Percentiles rank a stretch among this genome's conserved stretches.
phyloP scores from a whole-genome alignment of 2,797 vertebrate genomes.

The Miichthys miiuy region DNA sequence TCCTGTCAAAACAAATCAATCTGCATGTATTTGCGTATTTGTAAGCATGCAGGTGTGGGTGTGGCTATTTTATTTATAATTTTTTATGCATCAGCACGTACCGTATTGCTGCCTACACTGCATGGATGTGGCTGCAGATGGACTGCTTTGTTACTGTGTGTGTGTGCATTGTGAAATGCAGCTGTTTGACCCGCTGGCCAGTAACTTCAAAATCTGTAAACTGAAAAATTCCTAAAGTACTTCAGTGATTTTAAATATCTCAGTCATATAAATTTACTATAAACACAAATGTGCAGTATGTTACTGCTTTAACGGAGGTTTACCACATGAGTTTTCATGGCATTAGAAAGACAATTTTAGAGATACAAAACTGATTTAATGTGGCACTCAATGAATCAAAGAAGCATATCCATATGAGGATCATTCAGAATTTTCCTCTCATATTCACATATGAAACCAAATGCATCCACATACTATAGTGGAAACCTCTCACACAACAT shows the following conservation, averaged over 20 bases:
- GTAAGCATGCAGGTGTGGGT: slow-evolving; percentile 4
- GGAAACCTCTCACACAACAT: too few species aligned
- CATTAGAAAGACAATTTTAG: neutral
- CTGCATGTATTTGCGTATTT: neutral
- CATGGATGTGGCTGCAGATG: neutral
- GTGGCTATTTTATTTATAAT: slow-evolving; percentile 11
- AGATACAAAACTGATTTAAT: neutral
- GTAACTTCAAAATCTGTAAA: slow-evolving; percentile 8
- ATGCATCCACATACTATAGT: too few species aligned
- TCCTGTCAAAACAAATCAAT: slow-evolving; percentile 63
- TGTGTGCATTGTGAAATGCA: slow-evolving; percentile 9
- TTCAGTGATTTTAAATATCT: slow-evolving; percentile 12
- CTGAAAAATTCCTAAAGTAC: slow-evolving; percentile 18
- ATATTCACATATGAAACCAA: too few species aligned
- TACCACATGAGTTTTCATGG: neutral
- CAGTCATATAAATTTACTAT: neutral
- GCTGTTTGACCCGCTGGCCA: neutral
- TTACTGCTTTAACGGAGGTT: neutral
- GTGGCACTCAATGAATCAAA: neutral
- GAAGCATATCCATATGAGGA: neutral
- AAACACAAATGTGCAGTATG: neutral
- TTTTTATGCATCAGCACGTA: slow-evolving; percentile 9
- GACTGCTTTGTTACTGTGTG: slow-evolving; percentile 21
- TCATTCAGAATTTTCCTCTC: too few species aligned
- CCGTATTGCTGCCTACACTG: slow-evolving; percentile 19